Evolutionary conservation across 2,888 invertebrate genomes (phyloP).

Genomic region (Azorinus chamasolen): DNA sequence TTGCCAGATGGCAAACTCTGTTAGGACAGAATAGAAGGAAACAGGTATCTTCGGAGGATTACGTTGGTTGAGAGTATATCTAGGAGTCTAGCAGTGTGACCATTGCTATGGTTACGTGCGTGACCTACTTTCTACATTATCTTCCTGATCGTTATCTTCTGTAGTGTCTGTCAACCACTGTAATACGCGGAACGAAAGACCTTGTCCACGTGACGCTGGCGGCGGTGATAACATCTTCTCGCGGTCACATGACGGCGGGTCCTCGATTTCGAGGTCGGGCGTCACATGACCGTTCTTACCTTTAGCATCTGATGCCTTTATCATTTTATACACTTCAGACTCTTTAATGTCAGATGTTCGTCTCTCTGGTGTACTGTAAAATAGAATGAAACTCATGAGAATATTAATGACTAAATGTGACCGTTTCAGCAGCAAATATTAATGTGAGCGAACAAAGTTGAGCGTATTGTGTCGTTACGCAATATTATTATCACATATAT

Average conservation of each 20-base stretch:
- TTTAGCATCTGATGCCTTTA: slow-evolving; percentile 80
- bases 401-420: background rate
- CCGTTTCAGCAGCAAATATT: too few relatives aligned
- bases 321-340: slow-evolving; percentile 81
- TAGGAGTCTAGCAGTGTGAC: too few relatives aligned
- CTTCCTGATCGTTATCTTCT: slow-evolving; percentile 51
- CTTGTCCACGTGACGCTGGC: slow-evolving; percentile 71
- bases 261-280: slow-evolving; percentile 41
- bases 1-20: too few relatives aligned
- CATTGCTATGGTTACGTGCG: background rate
- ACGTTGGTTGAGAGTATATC: too few relatives aligned
- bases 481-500: too few relatives aligned
- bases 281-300: slow-evolving; percentile 64
- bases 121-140: slow-evolving; percentile 60
- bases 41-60: too few relatives aligned
- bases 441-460: too few relatives aligned
- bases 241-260: slow-evolving; percentile 26
- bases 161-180: slow-evolving; percentile 82
- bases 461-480: too few relatives aligned
- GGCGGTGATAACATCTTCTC: slow-evolving; percentile 38
- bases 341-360: slow-evolving; percentile 75
- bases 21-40: too few relatives aligned
- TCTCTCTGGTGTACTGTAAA: slow-evolving; percentile 66
- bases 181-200: slow-evolving; percentile 79
- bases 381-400: background rate